phyloP scores from a whole-genome alignment of 2,888 invertebrate genomes.

The Tuta absoluta region DNA sequence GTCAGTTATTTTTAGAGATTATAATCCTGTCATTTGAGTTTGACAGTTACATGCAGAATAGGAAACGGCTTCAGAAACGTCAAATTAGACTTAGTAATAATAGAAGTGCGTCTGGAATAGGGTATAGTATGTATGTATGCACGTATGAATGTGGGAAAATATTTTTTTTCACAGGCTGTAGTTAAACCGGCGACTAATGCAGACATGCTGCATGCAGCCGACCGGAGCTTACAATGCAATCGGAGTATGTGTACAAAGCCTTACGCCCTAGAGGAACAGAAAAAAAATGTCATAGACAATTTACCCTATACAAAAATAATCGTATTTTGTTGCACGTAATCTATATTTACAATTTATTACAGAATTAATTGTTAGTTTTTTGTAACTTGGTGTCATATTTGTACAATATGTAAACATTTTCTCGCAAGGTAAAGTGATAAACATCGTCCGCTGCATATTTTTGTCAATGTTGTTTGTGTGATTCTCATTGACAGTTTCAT shows the following conservation, averaged over 20 bases:
- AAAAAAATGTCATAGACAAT: constrained; percentile 50
- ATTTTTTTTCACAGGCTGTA: too few relatives aligned
- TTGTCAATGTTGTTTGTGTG: constrained; percentile 64
- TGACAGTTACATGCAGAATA: too few relatives aligned
- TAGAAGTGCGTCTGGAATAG: too few relatives aligned
- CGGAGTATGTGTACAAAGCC: constrained; percentile 4
- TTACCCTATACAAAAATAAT: constrained; percentile 43
- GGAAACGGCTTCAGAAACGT: too few relatives aligned
- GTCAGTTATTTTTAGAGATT: too few relatives aligned
- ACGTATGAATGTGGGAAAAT: too few relatives aligned
- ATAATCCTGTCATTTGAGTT: too few relatives aligned
- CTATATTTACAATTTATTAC: constrained; percentile 70
- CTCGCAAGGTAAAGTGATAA: constrained; percentile 53
- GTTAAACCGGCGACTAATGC: too few relatives aligned
- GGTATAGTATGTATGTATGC: too few relatives aligned
- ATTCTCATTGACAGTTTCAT: constrained; percentile 69
- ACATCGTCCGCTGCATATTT: constrained; percentile 36
- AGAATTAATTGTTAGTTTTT: constrained; percentile 52
- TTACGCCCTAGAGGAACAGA: not conserved
- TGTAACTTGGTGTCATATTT: constrained; percentile 42
- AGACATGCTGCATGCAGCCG: too few relatives aligned
- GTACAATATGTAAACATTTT: constrained; percentile 60
- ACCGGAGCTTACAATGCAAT: too few relatives aligned
- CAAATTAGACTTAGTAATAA: too few relatives aligned
- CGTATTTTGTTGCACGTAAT: constrained; percentile 70